Evolutionary conservation across 2,797 vertebrate species (phyloP).

Genomic region (Periparus ater): DNA sequence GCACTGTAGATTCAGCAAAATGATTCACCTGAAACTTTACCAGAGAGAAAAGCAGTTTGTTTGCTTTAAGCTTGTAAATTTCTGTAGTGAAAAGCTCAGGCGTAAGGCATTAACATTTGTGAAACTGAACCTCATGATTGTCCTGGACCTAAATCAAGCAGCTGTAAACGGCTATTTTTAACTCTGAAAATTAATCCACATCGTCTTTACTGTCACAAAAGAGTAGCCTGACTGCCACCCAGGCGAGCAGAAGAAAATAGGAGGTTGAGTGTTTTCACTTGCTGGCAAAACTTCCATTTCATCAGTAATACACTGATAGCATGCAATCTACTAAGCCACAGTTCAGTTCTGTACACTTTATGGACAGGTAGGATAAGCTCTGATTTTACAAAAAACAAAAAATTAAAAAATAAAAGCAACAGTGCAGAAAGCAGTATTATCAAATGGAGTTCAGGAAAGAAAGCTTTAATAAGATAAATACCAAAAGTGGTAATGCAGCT

Average conservation of each 20-base stretch:
- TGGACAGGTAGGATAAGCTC: not conserved
- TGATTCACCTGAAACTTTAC: slow-evolving; percentile 40
- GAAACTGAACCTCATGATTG: not conserved
- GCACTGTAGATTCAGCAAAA: slow-evolving; percentile 3
- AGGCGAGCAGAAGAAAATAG: not conserved
- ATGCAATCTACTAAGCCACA: not conserved
- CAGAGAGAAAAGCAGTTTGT: not conserved
- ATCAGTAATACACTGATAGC: not conserved
- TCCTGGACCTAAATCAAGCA: slow-evolving; percentile 45
- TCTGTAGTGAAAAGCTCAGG: not conserved
- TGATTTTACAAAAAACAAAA: not conserved
- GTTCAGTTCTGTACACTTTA: not conserved
- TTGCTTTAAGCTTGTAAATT: not conserved
- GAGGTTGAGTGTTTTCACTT: not conserved
- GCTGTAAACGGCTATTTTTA: slow-evolving; percentile 68
- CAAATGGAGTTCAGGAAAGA: not conserved
- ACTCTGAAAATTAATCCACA: slow-evolving; percentile 56
- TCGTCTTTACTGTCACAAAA: slow-evolving; percentile 8
- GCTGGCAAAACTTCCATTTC: not conserved
- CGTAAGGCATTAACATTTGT: not conserved
- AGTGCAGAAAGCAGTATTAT: not conserved
- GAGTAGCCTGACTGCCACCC: not conserved
- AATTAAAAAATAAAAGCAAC: not conserved
- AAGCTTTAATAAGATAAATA: not conserved
- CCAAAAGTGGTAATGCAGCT: rapidly evolving